phyloP scores from a whole-genome alignment of 2,797 vertebrate genomes.

The Gobio occitaniae region DNA sequence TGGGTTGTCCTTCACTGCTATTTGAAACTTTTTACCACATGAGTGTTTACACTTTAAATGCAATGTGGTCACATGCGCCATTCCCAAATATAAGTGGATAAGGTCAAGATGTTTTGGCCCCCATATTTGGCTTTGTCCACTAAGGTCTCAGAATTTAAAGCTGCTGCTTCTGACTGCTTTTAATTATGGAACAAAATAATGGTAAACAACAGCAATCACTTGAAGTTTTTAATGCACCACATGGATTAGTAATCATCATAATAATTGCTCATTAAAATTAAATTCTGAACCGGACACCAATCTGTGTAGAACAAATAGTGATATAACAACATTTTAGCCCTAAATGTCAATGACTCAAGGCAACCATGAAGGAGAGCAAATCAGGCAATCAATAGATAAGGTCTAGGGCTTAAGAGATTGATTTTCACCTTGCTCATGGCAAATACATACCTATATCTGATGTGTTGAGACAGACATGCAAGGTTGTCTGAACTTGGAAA shows the following conservation, averaged over 20 bases:
- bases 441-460: not conserved
- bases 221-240: not conserved
- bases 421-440: constrained; percentile 22
- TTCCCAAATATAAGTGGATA: not conserved
- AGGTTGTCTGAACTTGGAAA: not conserved
- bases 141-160: not conserved
- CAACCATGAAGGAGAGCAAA: not conserved
- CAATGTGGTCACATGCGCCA: not conserved
- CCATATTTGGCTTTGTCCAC: not conserved
- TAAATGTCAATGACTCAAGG: not conserved
- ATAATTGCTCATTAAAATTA: not conserved
- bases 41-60: not conserved
- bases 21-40: not conserved
- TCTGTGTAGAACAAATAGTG: not conserved
- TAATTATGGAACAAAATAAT: not conserved
- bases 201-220: not conserved
- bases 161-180: not conserved
- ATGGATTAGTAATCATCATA: not conserved
- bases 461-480: not conserved
- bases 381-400: constrained; percentile 5
- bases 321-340: not conserved
- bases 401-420: not conserved
- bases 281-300: not conserved
- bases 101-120: not conserved
- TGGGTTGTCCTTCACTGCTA: not conserved